phyloP scores from a whole-genome alignment of 2,888 invertebrate species.

The Phrixothrix hirtus region DNA sequence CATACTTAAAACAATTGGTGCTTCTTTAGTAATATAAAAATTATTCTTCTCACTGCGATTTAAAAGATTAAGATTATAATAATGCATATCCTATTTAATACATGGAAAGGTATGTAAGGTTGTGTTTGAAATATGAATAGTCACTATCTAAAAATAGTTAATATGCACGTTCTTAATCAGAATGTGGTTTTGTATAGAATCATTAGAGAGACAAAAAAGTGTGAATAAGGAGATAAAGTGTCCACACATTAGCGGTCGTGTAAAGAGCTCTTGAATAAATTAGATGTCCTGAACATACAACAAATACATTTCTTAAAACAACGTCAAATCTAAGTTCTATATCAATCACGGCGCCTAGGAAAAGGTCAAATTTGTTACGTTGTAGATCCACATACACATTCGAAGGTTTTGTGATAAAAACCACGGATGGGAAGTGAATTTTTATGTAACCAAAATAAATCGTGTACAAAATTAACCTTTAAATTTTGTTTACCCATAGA shows the following conservation, averaged over 20 bases:
- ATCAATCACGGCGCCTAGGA: conserved; percentile 18
- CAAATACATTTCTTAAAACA: conserved; percentile 26
- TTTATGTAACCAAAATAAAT: conserved; percentile 9
- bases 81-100: not conserved
- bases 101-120: not conserved
- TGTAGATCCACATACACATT: conserved; percentile 6
- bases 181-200: conserved; percentile 11
- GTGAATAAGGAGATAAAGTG: conserved; percentile 18
- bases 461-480: not conserved
- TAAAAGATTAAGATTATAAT: not conserved
- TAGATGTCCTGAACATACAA: conserved; percentile 23
- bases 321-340: conserved; percentile 18
- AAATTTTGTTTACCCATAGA: not conserved
- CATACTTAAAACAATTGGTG: too few species aligned
- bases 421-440: conserved; percentile 6
- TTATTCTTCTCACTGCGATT: too few species aligned
- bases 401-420: conserved; percentile 12
- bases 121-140: not conserved
- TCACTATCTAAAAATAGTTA: not conserved
- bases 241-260: conserved; percentile 25
- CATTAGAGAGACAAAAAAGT: conserved; percentile 20
- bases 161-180: not conserved
- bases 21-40: too few species aligned
- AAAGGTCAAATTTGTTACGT: conserved; percentile 6
- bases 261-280: conserved; percentile 27